These are phyloP conservation scores for Scaptomyza hsui DNA, from an alignment of 1,140 invertebrate species.

Conservation along the genomic window DNA sequence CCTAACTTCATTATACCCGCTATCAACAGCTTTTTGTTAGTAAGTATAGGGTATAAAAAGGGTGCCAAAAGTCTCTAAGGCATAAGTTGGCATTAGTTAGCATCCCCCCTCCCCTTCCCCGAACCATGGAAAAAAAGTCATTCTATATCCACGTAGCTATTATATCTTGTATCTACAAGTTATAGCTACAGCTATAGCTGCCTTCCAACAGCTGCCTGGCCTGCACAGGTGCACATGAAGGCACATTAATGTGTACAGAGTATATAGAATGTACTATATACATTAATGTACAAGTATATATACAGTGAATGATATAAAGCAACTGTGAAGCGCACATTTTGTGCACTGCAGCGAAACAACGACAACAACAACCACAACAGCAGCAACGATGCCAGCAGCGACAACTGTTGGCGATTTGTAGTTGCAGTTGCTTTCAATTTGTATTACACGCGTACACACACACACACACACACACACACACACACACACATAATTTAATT, in stretches of 20 bases:
- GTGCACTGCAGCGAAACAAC: slow-evolving; percentile 64
- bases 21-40: neutral
- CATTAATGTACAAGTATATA: slow-evolving; percentile 10
- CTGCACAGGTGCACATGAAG: slow-evolving; percentile 57
- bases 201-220: neutral
- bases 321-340: slow-evolving; percentile 45
- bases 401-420: slow-evolving; percentile 68
- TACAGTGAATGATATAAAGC: slow-evolving; percentile 35
- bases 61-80: neutral
- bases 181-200: slow-evolving; percentile 5
- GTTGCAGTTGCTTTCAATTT: slow-evolving; percentile 56
- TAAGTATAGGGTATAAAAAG: neutral
- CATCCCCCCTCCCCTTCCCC: neutral
- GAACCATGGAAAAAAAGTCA: neutral
- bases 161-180: slow-evolving; percentile 43
- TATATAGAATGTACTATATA: slow-evolving; percentile 8
- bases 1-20: neutral
- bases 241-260: slow-evolving; percentile 42
- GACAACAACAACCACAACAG: neutral
- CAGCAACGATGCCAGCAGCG: slow-evolving; percentile 1
- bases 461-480: slow-evolving; percentile 16
- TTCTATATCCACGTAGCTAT: slow-evolving; percentile 17
- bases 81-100: slow-evolving; percentile 9
- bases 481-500: slow-evolving; percentile 55
- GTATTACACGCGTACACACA: slow-evolving; percentile 28